These are phyloP conservation scores for Epizoanthus illoricatus DNA, from an alignment of 92 coral and sea anemone genomes.

Conservation along the genomic window DNA sequence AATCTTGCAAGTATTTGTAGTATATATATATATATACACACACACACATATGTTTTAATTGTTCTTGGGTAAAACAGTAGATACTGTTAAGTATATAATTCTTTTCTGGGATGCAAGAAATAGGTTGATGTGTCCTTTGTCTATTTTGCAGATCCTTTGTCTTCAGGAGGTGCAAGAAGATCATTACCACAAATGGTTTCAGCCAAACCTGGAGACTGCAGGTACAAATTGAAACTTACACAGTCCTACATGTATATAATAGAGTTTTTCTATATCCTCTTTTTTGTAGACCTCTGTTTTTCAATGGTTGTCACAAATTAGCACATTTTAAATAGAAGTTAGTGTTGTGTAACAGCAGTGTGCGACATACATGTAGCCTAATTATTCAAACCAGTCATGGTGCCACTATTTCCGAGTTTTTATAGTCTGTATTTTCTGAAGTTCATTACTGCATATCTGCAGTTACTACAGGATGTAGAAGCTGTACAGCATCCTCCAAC, in stretches of 20 bases:
- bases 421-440: neutral
- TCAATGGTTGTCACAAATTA: too few species aligned
- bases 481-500: neutral
- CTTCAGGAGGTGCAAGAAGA: constrained; percentile 86
- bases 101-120: neutral
- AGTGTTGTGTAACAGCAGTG: neutral
- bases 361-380: neutral
- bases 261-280: neutral
- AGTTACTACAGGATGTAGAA: neutral
- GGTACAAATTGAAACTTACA: constrained; percentile 42
- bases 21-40: neutral
- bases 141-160: constrained; percentile 73
- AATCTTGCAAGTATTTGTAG: too few species aligned
- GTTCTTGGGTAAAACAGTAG: too few species aligned
- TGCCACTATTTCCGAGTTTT: neutral
- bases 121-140: neutral
- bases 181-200: constrained; percentile 85
- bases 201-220: constrained; percentile 75
- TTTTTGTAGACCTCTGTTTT: too few species aligned
- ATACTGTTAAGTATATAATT: too few species aligned
- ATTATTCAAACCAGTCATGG: neutral
- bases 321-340: too few species aligned
- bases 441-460: neutral
- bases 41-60: too few species aligned
- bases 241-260: neutral